Percentiles rank a stretch among this genome's conserved stretches.
Evolutionary conservation across 1,140 invertebrate genomes (phyloP).

Genomic region (Odontomachus brunneus): DNA sequence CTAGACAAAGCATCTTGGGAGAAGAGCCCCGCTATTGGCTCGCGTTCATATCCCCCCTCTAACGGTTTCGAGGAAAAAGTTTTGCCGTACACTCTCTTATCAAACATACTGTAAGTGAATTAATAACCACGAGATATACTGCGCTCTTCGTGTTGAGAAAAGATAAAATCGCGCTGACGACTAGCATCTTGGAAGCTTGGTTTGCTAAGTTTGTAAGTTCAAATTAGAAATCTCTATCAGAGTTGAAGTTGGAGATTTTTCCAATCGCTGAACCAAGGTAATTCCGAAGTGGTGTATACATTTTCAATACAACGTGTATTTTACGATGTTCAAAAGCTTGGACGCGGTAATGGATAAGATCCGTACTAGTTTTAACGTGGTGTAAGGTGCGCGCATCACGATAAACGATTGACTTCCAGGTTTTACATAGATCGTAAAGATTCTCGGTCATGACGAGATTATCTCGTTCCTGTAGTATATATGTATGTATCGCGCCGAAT

Average conservation of each 20-base stretch:
- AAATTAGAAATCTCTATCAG: not conserved
- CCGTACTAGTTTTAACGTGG: constrained; percentile 64
- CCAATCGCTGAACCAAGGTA: too few species aligned
- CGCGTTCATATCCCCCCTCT: too few species aligned
- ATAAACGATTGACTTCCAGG: constrained; percentile 39
- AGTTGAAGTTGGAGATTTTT: too few species aligned
- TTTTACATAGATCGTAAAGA: constrained; percentile 56
- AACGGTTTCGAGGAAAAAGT: too few species aligned
- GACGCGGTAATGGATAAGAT: constrained; percentile 65
- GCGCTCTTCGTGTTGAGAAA: not conserved
- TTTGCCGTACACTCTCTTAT: too few species aligned
- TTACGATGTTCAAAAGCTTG: constrained; percentile 75
- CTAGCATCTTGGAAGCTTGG: not conserved
- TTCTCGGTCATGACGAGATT: constrained; percentile 61
- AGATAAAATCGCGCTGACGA: not conserved
- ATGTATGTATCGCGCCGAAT: constrained; percentile 65
- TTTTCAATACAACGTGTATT: constrained; percentile 52
- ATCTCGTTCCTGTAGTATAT: constrained; percentile 61
- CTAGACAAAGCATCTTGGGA: too few species aligned
- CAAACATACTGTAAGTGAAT: too few species aligned
- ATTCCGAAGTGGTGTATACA: constrained; percentile 13
- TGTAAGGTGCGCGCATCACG: constrained; percentile 64
- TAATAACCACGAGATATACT: too few species aligned
- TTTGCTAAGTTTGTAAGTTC: not conserved
- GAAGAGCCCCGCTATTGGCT: too few species aligned